A percentile compares a stretch with the other conserved stretches of the same genome.
Evolutionary conservation across 2,888 invertebrate species (phyloP).

Genomic region (Drosophila sordidula): DNA sequence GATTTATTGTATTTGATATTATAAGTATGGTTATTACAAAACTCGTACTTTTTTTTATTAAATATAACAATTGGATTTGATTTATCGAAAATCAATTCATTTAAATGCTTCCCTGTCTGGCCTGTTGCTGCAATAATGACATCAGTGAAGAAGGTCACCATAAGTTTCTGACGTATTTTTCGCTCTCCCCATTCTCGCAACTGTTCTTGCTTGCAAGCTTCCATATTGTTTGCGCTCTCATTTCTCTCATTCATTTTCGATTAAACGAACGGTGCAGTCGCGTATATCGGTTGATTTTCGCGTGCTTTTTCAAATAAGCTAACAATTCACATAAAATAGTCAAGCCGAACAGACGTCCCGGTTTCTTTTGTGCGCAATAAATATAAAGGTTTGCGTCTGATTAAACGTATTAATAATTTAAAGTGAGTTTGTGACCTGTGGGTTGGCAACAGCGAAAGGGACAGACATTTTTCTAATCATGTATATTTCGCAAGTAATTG

Average conservation of each 20-base stretch:
- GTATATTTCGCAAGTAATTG: conserved; percentile 65
- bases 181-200: neutral
- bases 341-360: conserved; percentile 45
- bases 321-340: conserved; percentile 39
- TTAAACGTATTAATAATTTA: conserved; percentile 32
- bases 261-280: conserved; percentile 12
- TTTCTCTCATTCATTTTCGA: conserved; percentile 11
- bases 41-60: no score
- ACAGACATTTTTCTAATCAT: conserved; percentile 37
- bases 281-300: conserved; percentile 8
- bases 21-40: no score
- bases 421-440: conserved; percentile 41
- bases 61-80: neutral
- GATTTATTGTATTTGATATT: neutral
- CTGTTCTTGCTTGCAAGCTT: neutral
- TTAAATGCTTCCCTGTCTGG: neutral
- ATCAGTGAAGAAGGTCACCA: neutral
- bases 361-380: conserved; percentile 16
- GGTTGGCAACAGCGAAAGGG: neutral
- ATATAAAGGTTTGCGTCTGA: conserved; percentile 28
- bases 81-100: neutral
- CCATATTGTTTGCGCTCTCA: conserved; percentile 6
- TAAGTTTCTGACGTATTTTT: neutral
- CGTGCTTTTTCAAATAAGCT: conserved; percentile 39
- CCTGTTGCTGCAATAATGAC: neutral